phyloP scores from a whole-genome alignment of 2,113 vertebrate species.

The Colistium nudipinnis region DNA sequence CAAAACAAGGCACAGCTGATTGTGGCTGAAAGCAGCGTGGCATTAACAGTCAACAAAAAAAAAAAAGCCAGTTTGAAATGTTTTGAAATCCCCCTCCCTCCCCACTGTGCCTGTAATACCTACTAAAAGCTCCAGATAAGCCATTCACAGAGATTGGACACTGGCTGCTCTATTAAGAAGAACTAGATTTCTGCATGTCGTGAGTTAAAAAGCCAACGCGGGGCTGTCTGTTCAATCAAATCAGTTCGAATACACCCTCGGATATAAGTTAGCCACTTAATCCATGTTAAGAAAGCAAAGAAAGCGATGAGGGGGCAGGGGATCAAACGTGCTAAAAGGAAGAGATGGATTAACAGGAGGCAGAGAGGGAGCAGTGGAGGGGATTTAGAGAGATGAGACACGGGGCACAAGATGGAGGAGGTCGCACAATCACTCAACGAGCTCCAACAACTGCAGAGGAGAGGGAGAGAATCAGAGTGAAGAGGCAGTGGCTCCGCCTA shows the following conservation, averaged over 20 bases:
- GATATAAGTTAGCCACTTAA: constrained; percentile 15
- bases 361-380: constrained; percentile 23
- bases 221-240: background rate
- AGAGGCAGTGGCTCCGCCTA: constrained; percentile 12
- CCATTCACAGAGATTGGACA: constrained; percentile 17
- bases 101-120: constrained; percentile 13
- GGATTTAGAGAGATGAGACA: constrained; percentile 33
- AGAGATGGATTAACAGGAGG: constrained; percentile 47
- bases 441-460: constrained; percentile 11
- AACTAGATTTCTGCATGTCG: background rate
- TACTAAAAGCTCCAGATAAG: constrained; percentile 37
- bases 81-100: background rate
- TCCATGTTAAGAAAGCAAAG: background rate
- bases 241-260: background rate
- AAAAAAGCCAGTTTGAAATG: constrained; percentile 10
- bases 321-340: too few species aligned
- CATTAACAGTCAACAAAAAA: background rate
- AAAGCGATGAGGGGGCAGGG: background rate
- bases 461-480: background rate
- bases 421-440: constrained; percentile 3
- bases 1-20: background rate
- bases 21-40: background rate
- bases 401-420: constrained; percentile 40
- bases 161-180: constrained; percentile 11
- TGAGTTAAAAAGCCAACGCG: constrained; percentile 9